A percentile compares a stretch with the other conserved stretches of the same genome.
These are phyloP conservation scores for Apotomis turbidana DNA, from an alignment of 2,888 invertebrate genomes.

Conservation along the genomic window DNA sequence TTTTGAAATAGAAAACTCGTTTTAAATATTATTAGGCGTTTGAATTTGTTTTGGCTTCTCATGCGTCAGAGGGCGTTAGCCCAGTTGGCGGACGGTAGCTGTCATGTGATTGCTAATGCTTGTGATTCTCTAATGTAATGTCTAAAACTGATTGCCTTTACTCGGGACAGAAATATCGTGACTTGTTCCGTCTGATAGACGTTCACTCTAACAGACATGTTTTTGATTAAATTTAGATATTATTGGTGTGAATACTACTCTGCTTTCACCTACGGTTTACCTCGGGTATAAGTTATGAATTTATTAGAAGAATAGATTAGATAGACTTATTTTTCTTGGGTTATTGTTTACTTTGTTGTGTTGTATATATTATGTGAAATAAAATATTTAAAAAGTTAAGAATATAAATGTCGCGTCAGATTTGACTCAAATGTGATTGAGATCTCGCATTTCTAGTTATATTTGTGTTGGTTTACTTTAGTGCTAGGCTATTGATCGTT, in stretches of 20 bases:
- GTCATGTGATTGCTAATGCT: slow-evolving; percentile 72
- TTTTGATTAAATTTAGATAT: slow-evolving; percentile 34
- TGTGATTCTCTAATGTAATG: slow-evolving; percentile 63
- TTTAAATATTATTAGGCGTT: slow-evolving; percentile 72
- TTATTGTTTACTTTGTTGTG: too few species aligned
- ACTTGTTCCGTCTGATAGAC: slow-evolving; percentile 35
- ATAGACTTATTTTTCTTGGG: too few species aligned
- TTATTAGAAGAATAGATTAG: too few species aligned
- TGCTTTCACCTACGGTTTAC: background rate
- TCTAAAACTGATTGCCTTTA: slow-evolving; percentile 58
- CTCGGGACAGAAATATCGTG: slow-evolving; percentile 39
- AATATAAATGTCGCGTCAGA: background rate
- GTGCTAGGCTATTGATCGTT: background rate
- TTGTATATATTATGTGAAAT: too few species aligned
- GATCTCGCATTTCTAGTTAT: background rate
- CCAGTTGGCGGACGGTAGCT: slow-evolving; percentile 57
- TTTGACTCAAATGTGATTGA: background rate
- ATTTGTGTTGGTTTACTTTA: background rate
- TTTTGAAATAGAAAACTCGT: slow-evolving; percentile 61
- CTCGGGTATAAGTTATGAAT: background rate
- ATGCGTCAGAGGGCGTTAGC: slow-evolving; percentile 69
- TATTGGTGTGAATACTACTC: slow-evolving; percentile 22
- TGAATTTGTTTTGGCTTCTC: slow-evolving; percentile 64
- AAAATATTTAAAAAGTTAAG: too few species aligned
- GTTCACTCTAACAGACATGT: slow-evolving; percentile 28